phyloP scores from a whole-genome alignment of 1,140 invertebrate genomes.

The Thalassaphorura encarpata region DNA sequence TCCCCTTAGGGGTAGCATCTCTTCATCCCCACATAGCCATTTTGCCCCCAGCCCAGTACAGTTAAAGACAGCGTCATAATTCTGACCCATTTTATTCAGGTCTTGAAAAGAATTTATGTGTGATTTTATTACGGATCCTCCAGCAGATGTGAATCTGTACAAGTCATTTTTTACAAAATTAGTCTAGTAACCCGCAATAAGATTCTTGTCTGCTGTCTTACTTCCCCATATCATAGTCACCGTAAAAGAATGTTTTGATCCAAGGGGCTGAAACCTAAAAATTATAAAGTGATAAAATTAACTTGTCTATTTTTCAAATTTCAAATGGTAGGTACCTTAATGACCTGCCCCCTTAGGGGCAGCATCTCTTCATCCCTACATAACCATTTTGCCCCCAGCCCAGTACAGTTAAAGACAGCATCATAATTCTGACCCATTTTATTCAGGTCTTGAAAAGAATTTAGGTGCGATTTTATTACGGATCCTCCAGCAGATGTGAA shows the following conservation, averaged over 20 bases:
- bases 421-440: constrained; percentile 46
- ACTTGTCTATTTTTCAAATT: background rate
- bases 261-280: constrained; percentile 69
- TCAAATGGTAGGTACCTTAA: constrained; percentile 50
- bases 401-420: constrained; percentile 79
- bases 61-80: constrained; percentile 73
- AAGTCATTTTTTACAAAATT: constrained; percentile 6
- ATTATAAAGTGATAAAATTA: too few relatives aligned
- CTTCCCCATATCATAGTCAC: constrained; percentile 55
- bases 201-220: background rate
- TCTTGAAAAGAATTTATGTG: constrained; percentile 44
- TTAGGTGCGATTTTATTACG: too few relatives aligned
- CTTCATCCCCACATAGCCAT: constrained; percentile 60
- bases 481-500: constrained; percentile 49
- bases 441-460: constrained; percentile 41
- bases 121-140: too few relatives aligned
- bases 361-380: constrained; percentile 64
- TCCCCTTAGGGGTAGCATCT: constrained; percentile 73
- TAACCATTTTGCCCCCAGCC: constrained; percentile 65
- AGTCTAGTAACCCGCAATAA: background rate
- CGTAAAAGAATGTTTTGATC: constrained; percentile 78
- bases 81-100: constrained; percentile 36
- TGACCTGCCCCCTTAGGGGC: constrained; percentile 79
- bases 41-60: constrained; percentile 75
- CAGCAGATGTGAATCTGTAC: constrained; percentile 46